Conservation (phyloP, 2,797 vertebrate species). For the Bufotes viridis region DNA sequence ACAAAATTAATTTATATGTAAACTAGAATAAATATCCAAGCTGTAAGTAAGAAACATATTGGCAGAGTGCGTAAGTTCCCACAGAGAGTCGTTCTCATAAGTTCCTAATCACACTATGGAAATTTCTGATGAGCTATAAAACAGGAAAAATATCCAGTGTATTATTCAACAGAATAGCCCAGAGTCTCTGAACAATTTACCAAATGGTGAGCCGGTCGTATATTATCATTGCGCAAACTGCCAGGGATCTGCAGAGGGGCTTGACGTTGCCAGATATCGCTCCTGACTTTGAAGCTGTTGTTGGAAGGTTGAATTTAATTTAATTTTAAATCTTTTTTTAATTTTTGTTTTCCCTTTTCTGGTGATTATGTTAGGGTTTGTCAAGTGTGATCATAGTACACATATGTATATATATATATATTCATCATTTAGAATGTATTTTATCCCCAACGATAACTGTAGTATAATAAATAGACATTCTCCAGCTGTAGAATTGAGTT, state of each 20-base stretch:
- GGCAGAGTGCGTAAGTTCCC: slow-evolving; percentile 15
- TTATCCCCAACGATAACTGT: no score
- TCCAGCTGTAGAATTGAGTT: no score
- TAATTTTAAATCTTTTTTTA: not conserved
- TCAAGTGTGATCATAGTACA: no score
- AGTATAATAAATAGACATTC: no score
- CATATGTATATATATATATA: no score
- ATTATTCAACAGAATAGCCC: slow-evolving; percentile 17
- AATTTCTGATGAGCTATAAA: slow-evolving; percentile 44
- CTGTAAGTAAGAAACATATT: slow-evolving; percentile 52
- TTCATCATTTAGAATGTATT: no score
- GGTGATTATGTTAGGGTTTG: not conserved
- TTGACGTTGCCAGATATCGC: not conserved
- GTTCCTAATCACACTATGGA: slow-evolving; percentile 51
- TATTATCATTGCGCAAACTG: not conserved
- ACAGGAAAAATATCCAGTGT: slow-evolving; percentile 16
- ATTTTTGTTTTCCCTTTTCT: not conserved
- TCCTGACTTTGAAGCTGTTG: not conserved
- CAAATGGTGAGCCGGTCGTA: not conserved
- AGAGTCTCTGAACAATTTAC: slow-evolving; percentile 22
- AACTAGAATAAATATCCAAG: slow-evolving; percentile 52
- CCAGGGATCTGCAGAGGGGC: not conserved
- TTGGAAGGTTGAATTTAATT: not conserved
- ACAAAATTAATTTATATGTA: slow-evolving; percentile 59
- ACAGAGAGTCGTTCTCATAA: slow-evolving; percentile 29